Base-by-base conservation (phyloP, 2,113 vertebrate genomes). In the Bubo blakistoni region DNA sequence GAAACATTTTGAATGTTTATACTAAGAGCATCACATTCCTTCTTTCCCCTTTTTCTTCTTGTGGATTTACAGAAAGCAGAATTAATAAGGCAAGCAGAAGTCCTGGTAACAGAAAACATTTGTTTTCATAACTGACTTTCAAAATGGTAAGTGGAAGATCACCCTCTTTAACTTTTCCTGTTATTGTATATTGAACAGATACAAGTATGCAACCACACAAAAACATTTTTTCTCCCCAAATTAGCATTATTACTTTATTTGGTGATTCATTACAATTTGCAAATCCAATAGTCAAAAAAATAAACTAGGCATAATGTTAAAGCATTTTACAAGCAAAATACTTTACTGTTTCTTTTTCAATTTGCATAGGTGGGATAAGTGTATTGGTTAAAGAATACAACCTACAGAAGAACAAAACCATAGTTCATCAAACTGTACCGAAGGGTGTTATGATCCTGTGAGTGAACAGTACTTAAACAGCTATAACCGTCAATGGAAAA, bases 271-370 rank as follows among this genome's bases (percentile, higher is more conserved):
- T 98, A 98, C 98, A 98, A 94, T 98, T 97, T 96, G 93, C 76
- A 96, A 98, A 97, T 95, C 83, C 95, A 97, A 98, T 88, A 96
- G 95, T 94, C 81, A 98, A 97, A 97, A 94, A 97, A 96, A 97
- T 79, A 97, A 97, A 97, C 97, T 97, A 98, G 92, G 92, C 93
- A 97, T 84, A 91, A 96, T 93, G 91, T 97, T 97, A 97, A 97
- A 97, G 97, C 98, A 98, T 98, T 98, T 98, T 98, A 98, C 98
- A 98, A 98, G 97, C 98, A 92, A 98, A 97, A 97, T 94, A 97
- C 91, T 97, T 98, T 96, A 97, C 95, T 95, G 91, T 96, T 98
- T 98, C 92, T 29, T 52, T 97, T 94, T 94, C 90, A 94, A 83
- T 94, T 94, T 95, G 94, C 93, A 95, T 94, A 96, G 88, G 82